Percentiles rank a stretch among this genome's conserved stretches.
Evolutionary conservation across 2,797 vertebrate species (phyloP).

Genomic region (Furcifer pardalis): DNA sequence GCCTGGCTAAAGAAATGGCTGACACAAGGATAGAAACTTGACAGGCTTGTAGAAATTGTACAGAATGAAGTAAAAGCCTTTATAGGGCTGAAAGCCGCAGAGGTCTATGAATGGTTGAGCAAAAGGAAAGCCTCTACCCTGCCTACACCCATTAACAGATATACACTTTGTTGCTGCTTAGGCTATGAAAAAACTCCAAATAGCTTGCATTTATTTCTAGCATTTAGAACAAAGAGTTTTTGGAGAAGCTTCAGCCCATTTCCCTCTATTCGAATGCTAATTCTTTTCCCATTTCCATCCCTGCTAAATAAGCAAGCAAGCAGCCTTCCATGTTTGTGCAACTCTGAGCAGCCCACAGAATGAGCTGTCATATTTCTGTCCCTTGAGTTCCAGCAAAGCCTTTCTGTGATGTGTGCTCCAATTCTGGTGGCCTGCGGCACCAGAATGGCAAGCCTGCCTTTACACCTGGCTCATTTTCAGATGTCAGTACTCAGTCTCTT

Average conservation of each 20-base stretch:
- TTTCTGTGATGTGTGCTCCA: not conserved
- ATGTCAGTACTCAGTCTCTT: not conserved
- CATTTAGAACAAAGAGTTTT: constrained; percentile 35
- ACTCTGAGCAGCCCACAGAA: constrained; percentile 36
- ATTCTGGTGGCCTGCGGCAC: constrained; percentile 13
- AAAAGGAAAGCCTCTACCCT: not conserved
- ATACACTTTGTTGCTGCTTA: constrained; percentile 40
- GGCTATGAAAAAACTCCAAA: constrained; percentile 43
- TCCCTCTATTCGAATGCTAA: constrained; percentile 40
- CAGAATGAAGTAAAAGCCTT: too few species aligned
- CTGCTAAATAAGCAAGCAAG: constrained; percentile 16
- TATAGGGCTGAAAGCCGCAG: too few species aligned
- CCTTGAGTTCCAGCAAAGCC: constrained; percentile 34
- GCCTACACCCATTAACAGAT: constrained; percentile 42
- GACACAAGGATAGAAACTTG: too few species aligned
- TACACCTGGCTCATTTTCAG: constrained; percentile 44
- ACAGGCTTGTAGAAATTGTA: too few species aligned
- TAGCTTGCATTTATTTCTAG: constrained; percentile 51
- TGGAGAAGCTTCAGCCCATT: constrained; percentile 30
- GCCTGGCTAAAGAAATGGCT: too few species aligned
- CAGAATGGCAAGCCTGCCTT: constrained; percentile 33
- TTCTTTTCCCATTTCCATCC: constrained; percentile 40
- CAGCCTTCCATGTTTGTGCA: constrained; percentile 31
- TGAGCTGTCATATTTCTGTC: constrained; percentile 24
- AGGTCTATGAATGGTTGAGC: too few species aligned